Evolutionary conservation across 2,888 invertebrate species (phyloP), one percentile per base, ranked within the genome.

Genomic region (Latrodectus hesperus): DNA sequence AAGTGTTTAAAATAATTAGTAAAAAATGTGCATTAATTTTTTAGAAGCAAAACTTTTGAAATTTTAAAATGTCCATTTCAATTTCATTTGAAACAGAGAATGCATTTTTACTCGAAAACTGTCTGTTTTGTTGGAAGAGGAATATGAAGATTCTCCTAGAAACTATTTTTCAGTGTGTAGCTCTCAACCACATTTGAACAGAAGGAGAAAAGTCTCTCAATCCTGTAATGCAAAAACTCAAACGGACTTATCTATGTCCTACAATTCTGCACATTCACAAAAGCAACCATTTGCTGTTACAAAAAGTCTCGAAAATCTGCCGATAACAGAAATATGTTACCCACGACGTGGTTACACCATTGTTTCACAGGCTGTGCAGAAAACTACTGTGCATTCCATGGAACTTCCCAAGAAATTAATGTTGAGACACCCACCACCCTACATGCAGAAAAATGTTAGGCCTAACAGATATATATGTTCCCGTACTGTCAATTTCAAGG

Each of bases 81-180:
- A 17, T 88, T 88, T 78, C 75, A 83, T 83, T 88, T 52, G 60
- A 53, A 64, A 74, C 79, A 88, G 88, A 75, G 88, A 88, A 88
- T 88, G 82, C 70, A 60, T 64, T 49, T 83, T 78, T 80, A 82
- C 88, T 71, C 82, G 88, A 55, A 88, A 83, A 83, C 70, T 88
- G 38, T 83, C 88, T 65, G 82, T 88, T 78, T 83, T 88, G 9
- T 75, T 88, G 71, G 88, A 88, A 75, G 88, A 88, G 73, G 88
- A 88, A 22, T 82, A 73, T 74, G 83, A 83, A 79, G 88, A 88
- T 74, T 68, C 74, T 72, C 53, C 82, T 68, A 82, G 88, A 67
- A 82, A 79, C 83, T 83, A 70, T 17, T 83, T 88, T 73, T 74
- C 80, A 71, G 76, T 79, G 53, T 81, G 76, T 72, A 88, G 74